Conservation (phyloP, 2,797 vertebrate species). For the Melanotaenia trifasciata region DNA sequence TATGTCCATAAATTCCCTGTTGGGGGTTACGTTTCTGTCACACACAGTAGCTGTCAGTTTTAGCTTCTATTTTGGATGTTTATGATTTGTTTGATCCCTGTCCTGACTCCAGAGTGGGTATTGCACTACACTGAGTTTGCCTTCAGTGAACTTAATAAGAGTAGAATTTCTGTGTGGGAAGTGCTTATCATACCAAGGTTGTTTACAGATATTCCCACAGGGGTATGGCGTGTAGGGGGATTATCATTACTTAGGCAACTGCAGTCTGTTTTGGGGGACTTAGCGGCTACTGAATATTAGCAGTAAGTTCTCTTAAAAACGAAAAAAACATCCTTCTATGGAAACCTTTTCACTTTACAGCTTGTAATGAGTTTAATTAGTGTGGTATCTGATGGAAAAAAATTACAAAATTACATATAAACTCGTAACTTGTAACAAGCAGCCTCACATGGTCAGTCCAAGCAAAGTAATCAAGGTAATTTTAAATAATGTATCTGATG, state of each 20-base stretch:
- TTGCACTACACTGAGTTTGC: conserved; percentile 42
- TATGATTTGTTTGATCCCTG: conserved; percentile 38
- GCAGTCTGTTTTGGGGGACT: conserved; percentile 43
- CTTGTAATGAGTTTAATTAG: not conserved
- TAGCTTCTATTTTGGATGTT: conserved; percentile 26
- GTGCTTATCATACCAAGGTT: conserved; percentile 57
- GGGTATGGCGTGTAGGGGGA: conserved; percentile 52
- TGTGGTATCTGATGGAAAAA: not conserved
- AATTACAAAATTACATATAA: not conserved
- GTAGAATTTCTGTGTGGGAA: conserved; percentile 58
- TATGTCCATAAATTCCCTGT: not conserved
- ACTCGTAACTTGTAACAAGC: not conserved
- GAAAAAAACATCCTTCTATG: not conserved
- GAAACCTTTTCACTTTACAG: not conserved
- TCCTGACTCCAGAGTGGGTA: conserved; percentile 30
- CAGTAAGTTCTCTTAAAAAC: not conserved
- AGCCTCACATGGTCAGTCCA: conserved; percentile 58
- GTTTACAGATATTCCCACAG: conserved; percentile 56
- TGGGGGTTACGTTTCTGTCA: conserved; percentile 7
- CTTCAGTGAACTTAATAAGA: conserved; percentile 35
- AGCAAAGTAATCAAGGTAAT: conserved; percentile 62
- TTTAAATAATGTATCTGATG: conserved; percentile 49
- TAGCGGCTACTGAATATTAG: conserved; percentile 29
- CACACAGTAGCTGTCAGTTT: conserved; percentile 11
- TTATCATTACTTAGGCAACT: conserved; percentile 56